Evolutionary conservation across 2,797 vertebrate species (phyloP), one percentile per base, ranked within the genome.

Genomic region (Sebastes minor): DNA sequence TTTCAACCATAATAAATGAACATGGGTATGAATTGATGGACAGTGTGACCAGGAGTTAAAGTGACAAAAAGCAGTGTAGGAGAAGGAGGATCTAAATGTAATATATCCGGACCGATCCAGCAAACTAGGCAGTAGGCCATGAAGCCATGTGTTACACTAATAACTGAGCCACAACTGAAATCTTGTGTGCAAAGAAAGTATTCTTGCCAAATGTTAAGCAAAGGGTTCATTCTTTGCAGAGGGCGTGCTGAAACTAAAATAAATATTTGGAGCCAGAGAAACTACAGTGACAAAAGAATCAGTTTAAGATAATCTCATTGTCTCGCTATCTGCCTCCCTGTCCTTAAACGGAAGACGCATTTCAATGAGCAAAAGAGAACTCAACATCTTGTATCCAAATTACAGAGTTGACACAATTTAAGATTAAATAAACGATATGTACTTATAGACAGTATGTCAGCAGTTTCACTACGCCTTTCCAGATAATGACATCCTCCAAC

Each of bases 241-340:
- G 60, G 35, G 38, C 6, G 11, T 72, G 59, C 57, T 79, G 35
- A 80, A 71, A 56, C 73, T 56, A 62, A 53, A 71, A 71, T 18
- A 80, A 70, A 78, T 61, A 78, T 35, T n/a, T 25, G 22, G 11
- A 65, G n/a, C 20, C 12, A 27, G 28, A 79, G 13, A 68, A 71
- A 87, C 53, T 30, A 77, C 25, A 73, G 38, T 27, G n/a, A 82
- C 69, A 82, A 80, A 85, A 59, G 7, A 83, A 68, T 30, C n/a
- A 23, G 33, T 76, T 77, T 12, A 42, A 71, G 67, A 82, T 83
- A 75, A 86, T 67, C 30, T 66, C 33, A 72, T 25, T 56, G 78
- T 85, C 25, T 59, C 32, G 3, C 32, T 59, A 60, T 67, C 42
- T 57, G 52, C 53, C 20, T 87, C 42, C 12, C 27, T 30, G 32